These are phyloP conservation scores for Drosophila putrida DNA, from an alignment of 2,888 invertebrate genomes.

Conservation along the genomic window DNA sequence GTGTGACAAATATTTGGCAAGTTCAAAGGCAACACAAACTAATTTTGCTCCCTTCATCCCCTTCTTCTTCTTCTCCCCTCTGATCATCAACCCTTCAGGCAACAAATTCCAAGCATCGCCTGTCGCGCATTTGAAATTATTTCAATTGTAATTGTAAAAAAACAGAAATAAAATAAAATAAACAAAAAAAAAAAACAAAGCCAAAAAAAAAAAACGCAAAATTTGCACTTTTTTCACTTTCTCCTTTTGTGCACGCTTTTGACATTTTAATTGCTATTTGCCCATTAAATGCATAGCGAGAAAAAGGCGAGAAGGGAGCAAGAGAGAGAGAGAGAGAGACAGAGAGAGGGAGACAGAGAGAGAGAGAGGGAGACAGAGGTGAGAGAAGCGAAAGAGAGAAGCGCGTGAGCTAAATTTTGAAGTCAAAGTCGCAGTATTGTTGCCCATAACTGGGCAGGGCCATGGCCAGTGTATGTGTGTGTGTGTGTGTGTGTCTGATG, in stretches of 20 bases:
- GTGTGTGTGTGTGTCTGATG: conserved; percentile 9
- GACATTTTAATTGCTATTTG: conserved; percentile 81
- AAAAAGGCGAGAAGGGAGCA: conserved; percentile 23
- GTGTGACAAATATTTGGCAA: conserved; percentile 24
- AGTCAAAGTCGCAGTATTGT: conserved; percentile 39
- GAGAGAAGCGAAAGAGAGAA: background rate
- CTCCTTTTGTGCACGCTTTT: conserved; percentile 81
- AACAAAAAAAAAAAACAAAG: conserved; percentile 30
- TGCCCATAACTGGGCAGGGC: conserved; percentile 37
- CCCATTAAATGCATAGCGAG: conserved; percentile 65
- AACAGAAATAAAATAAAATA: conserved; percentile 12
- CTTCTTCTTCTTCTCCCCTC: background rate
- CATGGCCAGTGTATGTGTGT: conserved; percentile 33
- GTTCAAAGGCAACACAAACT: conserved; percentile 51
- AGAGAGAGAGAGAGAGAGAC: background rate
- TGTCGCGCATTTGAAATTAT: conserved; percentile 45
- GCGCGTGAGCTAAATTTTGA: conserved; percentile 9
- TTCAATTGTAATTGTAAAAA: conserved; percentile 55
- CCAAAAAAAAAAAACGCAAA: conserved; percentile 44
- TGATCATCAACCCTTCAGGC: fast-evolving
- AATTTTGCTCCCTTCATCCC: background rate
- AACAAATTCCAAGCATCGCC: background rate
- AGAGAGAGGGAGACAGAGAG: background rate
- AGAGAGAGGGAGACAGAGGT: background rate
- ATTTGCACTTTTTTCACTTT: conserved; percentile 78